Evolutionary conservation across 2,797 vertebrate species (phyloP), one percentile per base, ranked within the genome.

Genomic region (Choloepus didactylus): DNA sequence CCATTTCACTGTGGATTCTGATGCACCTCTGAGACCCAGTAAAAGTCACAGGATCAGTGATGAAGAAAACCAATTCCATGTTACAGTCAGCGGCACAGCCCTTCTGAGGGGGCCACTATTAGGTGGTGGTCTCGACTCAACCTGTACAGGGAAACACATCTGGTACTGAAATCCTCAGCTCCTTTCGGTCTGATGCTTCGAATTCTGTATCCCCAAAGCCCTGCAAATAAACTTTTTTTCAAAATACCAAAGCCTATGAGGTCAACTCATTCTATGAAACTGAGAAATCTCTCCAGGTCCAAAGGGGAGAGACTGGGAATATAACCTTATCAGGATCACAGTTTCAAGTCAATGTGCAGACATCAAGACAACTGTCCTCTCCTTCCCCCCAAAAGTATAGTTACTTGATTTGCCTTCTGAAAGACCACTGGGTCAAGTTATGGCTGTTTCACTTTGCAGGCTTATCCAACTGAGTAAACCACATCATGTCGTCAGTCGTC

Each of bases 21-120:
- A 94, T 79, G 67, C 64, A 64, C 77, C 19, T 84, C 62, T 85
- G 73, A 87, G 89, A 64, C 10, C 56, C 23, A 83, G 49, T 89
- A 85, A 90, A 96, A 16, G 59, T 46, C 70, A 80, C 56, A 75
- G 70, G 56, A 75, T 69, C 85, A 86, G 60, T 86, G 87, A 93
- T 79, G 83, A 88, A 91, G 54, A 96, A 81, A 92, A 88, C 21
- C n/a, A 95, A 88, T 29, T 95, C 56, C n/a, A 35, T 25, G 27
- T 41, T 6, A 84, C 12, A n/a, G 35, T 70, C 44, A 66, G 80
- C 67, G 86, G 23, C 70, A 60, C 14, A 41, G 25, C 75, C 79
- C 51, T 93, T 70, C 44, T 59, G n/a, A 79, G 31, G 67, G 41
- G 25, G 19, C 23, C n/a, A 54, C 56, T 51, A 64, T 76, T 35